Evolutionary conservation across 2,888 invertebrate genomes (phyloP), one percentile per base, ranked within the genome.

Genomic region (Vanessa cardui): DNA sequence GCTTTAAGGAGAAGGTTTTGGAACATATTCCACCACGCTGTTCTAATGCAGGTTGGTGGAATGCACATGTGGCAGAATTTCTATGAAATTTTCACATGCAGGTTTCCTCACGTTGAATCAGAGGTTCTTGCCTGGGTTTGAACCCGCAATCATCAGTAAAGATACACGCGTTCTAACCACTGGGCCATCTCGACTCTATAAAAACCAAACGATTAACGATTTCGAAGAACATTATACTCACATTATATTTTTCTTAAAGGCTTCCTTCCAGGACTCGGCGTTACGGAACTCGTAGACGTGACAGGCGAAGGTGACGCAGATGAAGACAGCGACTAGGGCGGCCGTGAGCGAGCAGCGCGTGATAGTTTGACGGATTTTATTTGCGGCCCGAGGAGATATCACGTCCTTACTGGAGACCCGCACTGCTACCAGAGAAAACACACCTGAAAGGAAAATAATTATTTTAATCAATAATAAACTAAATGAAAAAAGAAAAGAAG

Each of bases 361-460:
- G 72, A 98, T 98, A 54, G 97, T 97, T 77, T 96, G 95, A 46
- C 96, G 95, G 73, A 98, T 97, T 90, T 98, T 98, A 77, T 96
- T 95, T 74, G 96, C 96, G 1, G 97, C 97, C 75, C 96, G 95
- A 62, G 96, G 95, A 0, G 97, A 97, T 77, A 98, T 96, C 70
- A 98, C 96, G 79, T 96, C 96, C 73, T 96, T 95, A 74, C 97
- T 96, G 64, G 96, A 96, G 73, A 96, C 96, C 77, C 97, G 96
- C 45, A 98, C 94, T 71, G 95, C 95, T 70, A 97, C 94, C 64
- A 98, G 90, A 16, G 96, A 96, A 66, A 96, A 93, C 76, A 98
- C 94, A 69, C 96, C 97, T 96, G 81, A 20, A 60, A 54, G 12
- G 3, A 44, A 45, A 33, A 33, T 58, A 44, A n/a, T 15, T 46